Evolutionary conservation across 2,888 invertebrate species (phyloP).

Genomic region (Euzetes globulus): DNA sequence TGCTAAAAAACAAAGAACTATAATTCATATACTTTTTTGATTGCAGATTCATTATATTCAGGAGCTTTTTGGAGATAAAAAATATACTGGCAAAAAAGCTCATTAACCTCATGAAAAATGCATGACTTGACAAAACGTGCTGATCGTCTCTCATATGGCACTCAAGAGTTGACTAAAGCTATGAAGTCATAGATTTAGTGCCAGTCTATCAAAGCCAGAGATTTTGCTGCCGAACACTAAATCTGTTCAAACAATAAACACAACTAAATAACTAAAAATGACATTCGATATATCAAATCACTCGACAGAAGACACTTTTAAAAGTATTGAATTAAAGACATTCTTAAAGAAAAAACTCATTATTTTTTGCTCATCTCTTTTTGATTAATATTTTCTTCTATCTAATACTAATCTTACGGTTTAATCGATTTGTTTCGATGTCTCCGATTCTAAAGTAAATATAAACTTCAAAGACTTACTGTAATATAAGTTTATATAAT

Average conservation of each 20-base stretch:
- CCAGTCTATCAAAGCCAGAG: neutral
- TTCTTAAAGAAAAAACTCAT: neutral
- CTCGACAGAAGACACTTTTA: neutral
- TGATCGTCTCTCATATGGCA: conserved; percentile 4
- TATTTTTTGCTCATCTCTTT: neutral
- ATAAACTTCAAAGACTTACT: neutral
- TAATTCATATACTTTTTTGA: conserved; percentile 10
- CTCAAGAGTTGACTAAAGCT: neutral
- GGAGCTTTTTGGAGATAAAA: neutral
- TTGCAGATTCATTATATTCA: neutral
- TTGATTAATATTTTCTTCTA: conserved; percentile 1
- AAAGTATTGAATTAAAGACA: neutral
- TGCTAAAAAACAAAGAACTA: conserved; percentile 9
- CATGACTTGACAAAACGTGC: conserved; percentile 29
- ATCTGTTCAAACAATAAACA: conserved; percentile 11
- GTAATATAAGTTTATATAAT: neutral
- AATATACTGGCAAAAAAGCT: conserved; percentile 8
- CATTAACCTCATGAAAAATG: conserved; percentile 29
- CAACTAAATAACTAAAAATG: conserved; percentile 8
- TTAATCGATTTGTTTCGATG: neutral
- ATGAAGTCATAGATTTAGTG: neutral
- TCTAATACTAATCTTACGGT: neutral
- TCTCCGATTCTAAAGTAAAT: no score
- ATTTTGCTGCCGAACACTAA: neutral
- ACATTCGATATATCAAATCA: conserved; percentile 20